Evolutionary conservation across 2,797 vertebrate species (phyloP).

Genomic region (Spondyliosoma cantharus): DNA sequence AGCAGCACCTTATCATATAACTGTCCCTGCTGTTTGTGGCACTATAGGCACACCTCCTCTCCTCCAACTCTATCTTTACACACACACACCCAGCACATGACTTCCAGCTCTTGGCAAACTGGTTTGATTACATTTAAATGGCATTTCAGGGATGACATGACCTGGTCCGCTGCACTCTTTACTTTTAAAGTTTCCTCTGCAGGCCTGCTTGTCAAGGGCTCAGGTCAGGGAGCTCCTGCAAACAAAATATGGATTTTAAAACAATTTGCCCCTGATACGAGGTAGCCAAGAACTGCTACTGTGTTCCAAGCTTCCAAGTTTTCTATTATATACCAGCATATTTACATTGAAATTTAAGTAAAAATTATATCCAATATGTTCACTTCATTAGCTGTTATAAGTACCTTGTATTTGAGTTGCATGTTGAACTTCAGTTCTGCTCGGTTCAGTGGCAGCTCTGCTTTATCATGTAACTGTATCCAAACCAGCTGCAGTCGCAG

Average conservation of each 20-base stretch:
- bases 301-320: neutral
- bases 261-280: too few species aligned
- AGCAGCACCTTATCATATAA: slow-evolving; percentile 37
- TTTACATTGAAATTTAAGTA: neutral
- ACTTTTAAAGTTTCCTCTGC: neutral
- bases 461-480: slow-evolving; percentile 42
- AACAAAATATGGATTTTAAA: neutral
- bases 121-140: slow-evolving; percentile 63
- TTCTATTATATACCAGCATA: neutral
- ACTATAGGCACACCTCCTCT: slow-evolving; percentile 12
- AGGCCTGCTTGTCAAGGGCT: neutral
- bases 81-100: slow-evolving; percentile 45
- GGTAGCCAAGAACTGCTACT: neutral
- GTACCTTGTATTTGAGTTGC: neutral
- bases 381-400: neutral
- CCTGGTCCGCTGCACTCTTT: slow-evolving; percentile 1
- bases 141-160: slow-evolving; percentile 22
- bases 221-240: neutral
- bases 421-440: neutral
- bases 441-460: neutral
- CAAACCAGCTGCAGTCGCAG: slow-evolving; percentile 50
- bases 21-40: slow-evolving; percentile 41
- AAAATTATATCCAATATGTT: neutral
- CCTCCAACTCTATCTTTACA: neutral
- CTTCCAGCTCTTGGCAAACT: slow-evolving; percentile 61